Base-by-base conservation (phyloP, 2,797 vertebrate genomes). In the Ctenopoma multispine region DNA sequence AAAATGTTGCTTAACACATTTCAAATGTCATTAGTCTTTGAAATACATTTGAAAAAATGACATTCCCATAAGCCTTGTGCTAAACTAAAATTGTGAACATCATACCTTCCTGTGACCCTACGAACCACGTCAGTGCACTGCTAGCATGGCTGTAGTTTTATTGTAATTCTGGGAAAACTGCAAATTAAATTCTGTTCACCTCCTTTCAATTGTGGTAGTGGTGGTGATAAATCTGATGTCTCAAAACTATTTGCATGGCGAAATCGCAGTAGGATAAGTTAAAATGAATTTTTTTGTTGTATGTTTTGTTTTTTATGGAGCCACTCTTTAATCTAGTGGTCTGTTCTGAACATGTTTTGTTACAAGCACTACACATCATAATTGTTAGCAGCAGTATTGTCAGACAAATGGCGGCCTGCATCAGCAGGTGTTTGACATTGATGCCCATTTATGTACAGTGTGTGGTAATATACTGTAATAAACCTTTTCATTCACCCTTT, bases 391-490 rank as follows among this genome's bases (percentile, higher is more conserved):
- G 69, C 63, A 48, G 54, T 31, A 51, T 38, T 72, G 47, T 65
- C 17, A 72, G 38, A 59, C 7, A 11, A 58, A 69, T 18, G 61
- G 75, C 41, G 71, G 81, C 67, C 66, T 53, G 61, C 62, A 18
- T 17, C 49, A 89, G 73, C 84, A 89, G 80, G 89, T 89, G 87
- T 83, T 89, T 81, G 74, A 73, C 20, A 8, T 82, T 51, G 24
- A 56, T 38, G 27, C 63, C 66, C 53, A 20, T 57, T 67, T 75
- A 79, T 71, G 29, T 63, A 66, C 64, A 60, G 54, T 70, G 71
- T 85, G 75, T 77, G 73, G 68, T 89, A 68, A 88, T 77, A 64
- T 64, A 54, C 69, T 83, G 58, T 72, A 84, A 89, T 87, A 69
- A 27, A 65, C 36, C 70, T 79, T 73, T 66, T 68, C 67, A 62